A percentile compares a stretch with the other conserved stretches of the same genome.
Conservation (phyloP, 1,140 invertebrate species). For the Callitettix versicolor region DNA sequence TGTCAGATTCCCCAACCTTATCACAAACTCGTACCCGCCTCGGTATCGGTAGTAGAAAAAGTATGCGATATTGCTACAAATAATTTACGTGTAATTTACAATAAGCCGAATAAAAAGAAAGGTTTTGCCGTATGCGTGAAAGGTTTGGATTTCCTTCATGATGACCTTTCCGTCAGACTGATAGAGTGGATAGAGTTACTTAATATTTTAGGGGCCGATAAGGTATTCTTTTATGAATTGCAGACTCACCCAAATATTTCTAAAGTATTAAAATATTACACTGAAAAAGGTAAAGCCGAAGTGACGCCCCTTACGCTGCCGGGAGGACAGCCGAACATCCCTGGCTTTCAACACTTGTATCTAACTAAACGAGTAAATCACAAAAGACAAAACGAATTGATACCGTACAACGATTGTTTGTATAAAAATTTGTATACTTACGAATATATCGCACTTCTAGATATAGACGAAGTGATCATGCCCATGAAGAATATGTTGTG, state of each 20-base stretch:
- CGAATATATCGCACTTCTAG: slow-evolving; percentile 79
- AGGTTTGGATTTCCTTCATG: slow-evolving; percentile 80
- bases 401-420: slow-evolving; percentile 93
- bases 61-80: slow-evolving; percentile 76
- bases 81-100: slow-evolving; percentile 76
- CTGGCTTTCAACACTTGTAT: slow-evolving; percentile 78
- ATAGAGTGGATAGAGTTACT: slow-evolving; percentile 94
- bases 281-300: slow-evolving; percentile 60
- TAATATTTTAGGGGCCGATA: slow-evolving; percentile 76
- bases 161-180: slow-evolving; percentile 77
- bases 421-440: slow-evolving; percentile 88
- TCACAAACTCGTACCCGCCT: slow-evolving; percentile 62
- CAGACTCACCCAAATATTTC: slow-evolving; percentile 83
- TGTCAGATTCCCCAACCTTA: slow-evolving; percentile 71
- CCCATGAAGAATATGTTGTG: slow-evolving; percentile 66
- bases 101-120: slow-evolving; percentile 49
- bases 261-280: slow-evolving; percentile 77
- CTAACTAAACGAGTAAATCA: slow-evolving; percentile 80
- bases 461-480: slow-evolving; percentile 93
- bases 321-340: slow-evolving; percentile 82
- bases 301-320: slow-evolving; percentile 81
- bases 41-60: slow-evolving; percentile 76
- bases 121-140: slow-evolving; percentile 92
- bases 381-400: slow-evolving; percentile 88
- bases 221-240: slow-evolving; percentile 85